Conservation (phyloP, 2,888 invertebrate genomes). For the Sepiola atlantica region DNA sequence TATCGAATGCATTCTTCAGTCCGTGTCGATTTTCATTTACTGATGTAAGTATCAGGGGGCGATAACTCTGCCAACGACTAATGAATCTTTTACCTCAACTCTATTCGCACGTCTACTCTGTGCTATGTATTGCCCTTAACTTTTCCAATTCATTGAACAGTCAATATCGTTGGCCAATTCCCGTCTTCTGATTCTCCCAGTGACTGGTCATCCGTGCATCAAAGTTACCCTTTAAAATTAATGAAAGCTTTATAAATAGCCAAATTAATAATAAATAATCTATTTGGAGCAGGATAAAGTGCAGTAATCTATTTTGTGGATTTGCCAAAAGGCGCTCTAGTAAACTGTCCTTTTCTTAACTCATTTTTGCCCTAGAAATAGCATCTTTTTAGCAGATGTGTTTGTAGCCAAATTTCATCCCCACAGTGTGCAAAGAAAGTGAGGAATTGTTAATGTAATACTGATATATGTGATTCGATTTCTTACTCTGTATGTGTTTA, state of each 20-base stretch:
- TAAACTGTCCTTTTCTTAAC: not conserved
- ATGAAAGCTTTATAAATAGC: slow-evolving; percentile 6
- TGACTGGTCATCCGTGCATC: not conserved
- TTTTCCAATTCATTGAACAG: not conserved
- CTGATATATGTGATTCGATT: too few relatives aligned
- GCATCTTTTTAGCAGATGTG: not conserved
- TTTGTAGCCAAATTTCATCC: not conserved
- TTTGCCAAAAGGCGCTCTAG: not conserved
- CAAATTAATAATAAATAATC: not conserved
- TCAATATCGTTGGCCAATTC: not conserved
- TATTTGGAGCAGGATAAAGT: not conserved
- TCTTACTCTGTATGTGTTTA: too few relatives aligned
- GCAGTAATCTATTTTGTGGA: not conserved
- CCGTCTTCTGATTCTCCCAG: not conserved
- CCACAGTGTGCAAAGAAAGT: not conserved
- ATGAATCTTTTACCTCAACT: not conserved
- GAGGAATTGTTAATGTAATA: too few relatives aligned
- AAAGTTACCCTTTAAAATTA: not conserved
- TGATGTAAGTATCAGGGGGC: too few relatives aligned
- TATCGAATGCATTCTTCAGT: too few relatives aligned
- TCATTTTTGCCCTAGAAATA: not conserved
- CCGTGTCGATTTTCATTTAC: too few relatives aligned
- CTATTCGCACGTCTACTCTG: not conserved
- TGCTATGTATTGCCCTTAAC: not conserved
- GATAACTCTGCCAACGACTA: not conserved